These are phyloP conservation scores for Drosophila algonquin DNA, from an alignment of 2,888 invertebrate genomes.

Conservation along the genomic window DNA sequence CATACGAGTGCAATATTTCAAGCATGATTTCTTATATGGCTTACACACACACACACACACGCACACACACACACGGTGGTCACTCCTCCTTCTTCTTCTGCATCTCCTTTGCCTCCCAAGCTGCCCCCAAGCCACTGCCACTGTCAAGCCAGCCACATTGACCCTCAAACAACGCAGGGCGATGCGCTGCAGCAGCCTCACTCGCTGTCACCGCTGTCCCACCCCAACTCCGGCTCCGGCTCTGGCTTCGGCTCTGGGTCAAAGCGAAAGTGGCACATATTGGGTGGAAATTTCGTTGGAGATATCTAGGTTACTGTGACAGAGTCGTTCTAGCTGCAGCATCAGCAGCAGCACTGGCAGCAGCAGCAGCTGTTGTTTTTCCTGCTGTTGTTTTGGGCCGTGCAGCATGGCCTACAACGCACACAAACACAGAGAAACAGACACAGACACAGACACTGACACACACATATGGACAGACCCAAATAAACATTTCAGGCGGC, in stretches of 20 bases:
- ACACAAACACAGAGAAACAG: conserved; percentile 47
- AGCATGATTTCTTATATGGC: conserved; percentile 77
- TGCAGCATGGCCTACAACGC: conserved; percentile 59
- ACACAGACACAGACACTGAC: conserved; percentile 70
- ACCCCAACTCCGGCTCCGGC: conserved; percentile 61
- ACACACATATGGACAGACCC: conserved; percentile 54
- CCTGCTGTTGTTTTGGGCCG: conserved; percentile 52
- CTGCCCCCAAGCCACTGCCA: neutral
- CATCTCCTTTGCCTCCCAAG: neutral
- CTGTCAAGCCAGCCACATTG: conserved; percentile 60
- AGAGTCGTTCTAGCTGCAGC: conserved; percentile 54
- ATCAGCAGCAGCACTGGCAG: neutral
- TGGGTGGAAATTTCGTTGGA: conserved; percentile 73
- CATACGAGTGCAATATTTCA: conserved; percentile 77
- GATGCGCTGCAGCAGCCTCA: conserved; percentile 37
- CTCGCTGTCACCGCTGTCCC: conserved; percentile 52
- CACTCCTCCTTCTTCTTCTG: conserved; percentile 3
- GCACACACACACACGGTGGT: neutral
- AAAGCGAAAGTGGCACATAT: conserved; percentile 80
- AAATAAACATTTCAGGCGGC: conserved; percentile 75
- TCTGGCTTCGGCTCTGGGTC: conserved; percentile 65
- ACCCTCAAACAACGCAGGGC: conserved; percentile 63
- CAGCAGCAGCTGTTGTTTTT: conserved; percentile 1
- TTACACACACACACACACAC: conserved; percentile 23
- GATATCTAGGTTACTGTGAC: conserved; percentile 78